A percentile compares a stretch with the other conserved stretches of the same genome.
These are phyloP conservation scores for Ciconia boyciana DNA, from an alignment of 2,113 vertebrate genomes.

Conservation along the genomic window DNA sequence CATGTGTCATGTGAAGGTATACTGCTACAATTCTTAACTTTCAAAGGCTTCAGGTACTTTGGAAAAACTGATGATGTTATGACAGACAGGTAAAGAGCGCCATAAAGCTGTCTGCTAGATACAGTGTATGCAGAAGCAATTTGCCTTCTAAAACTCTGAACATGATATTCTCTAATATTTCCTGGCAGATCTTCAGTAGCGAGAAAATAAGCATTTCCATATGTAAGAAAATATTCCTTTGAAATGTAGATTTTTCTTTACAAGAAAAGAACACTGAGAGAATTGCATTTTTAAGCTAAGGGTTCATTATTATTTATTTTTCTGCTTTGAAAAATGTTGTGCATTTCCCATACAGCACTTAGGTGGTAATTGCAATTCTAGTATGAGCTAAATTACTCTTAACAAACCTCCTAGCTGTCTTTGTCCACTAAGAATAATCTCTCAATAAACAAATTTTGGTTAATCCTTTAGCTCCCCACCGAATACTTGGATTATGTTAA, in stretches of 20 bases:
- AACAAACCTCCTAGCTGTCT: not conserved
- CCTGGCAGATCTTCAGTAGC: conserved; percentile 47
- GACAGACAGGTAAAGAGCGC: conserved; percentile 41
- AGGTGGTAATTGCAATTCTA: conserved; percentile 44
- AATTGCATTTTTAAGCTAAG: conserved; percentile 36
- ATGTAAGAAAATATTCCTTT: conserved; percentile 60
- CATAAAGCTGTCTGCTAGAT: conserved; percentile 48
- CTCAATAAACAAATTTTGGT: conserved; percentile 22
- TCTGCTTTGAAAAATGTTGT: conserved; percentile 48
- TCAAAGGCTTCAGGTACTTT: conserved; percentile 39
- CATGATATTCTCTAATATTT: conserved; percentile 52
- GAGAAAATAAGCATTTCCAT: conserved; percentile 66
- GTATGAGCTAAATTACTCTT: conserved; percentile 17
- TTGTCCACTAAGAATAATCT: conserved; percentile 2
- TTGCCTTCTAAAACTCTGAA: conserved; percentile 64
- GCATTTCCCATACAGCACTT: conserved; percentile 4
- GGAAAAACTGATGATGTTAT: conserved; percentile 48
- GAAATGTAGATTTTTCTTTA: conserved; percentile 61
- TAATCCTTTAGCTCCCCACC: not conserved
- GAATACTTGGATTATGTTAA: not conserved
- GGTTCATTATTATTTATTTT: conserved; percentile 41
- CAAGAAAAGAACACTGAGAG: conserved; percentile 25
- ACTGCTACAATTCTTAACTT: conserved; percentile 28
- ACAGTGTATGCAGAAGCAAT: conserved; percentile 48
- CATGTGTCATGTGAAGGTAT: not conserved